Evolutionary conservation across 2,113 vertebrate species (phyloP).

Genomic region (Periophthalmus modestus): DNA sequence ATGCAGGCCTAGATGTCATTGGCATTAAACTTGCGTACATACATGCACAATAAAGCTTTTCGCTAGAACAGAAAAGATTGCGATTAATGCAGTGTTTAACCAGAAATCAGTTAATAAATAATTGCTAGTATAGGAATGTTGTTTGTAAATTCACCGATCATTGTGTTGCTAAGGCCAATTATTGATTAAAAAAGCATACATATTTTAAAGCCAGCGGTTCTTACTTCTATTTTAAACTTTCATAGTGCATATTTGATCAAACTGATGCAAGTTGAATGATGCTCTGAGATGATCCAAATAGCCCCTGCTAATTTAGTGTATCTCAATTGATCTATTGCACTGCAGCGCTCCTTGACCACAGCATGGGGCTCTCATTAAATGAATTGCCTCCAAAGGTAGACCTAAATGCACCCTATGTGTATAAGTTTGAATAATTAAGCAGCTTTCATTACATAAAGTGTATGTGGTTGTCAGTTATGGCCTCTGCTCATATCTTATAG

Average conservation of each 20-base stretch:
- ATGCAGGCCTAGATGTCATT: too few relatives aligned
- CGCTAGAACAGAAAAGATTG: too few relatives aligned
- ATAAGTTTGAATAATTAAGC: conserved; percentile 28
- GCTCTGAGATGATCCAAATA: conserved; percentile 4
- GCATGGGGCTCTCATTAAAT: conserved; percentile 7
- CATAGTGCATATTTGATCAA: conserved; percentile 1
- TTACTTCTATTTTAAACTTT: background rate
- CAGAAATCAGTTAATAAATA: too few relatives aligned
- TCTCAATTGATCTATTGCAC: background rate
- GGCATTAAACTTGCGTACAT: too few relatives aligned
- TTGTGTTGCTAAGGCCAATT: background rate
- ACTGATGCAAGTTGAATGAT: background rate
- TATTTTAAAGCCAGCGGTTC: background rate
- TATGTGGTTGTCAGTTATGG: conserved; percentile 21
- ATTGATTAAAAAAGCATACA: background rate
- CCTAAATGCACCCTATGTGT: conserved; percentile 8
- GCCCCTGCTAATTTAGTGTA: background rate
- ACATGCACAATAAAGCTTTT: too few relatives aligned
- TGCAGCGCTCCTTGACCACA: background rate
- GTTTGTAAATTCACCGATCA: background rate
- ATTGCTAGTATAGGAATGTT: too few relatives aligned
- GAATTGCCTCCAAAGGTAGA: conserved; percentile 12
- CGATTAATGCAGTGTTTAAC: background rate
- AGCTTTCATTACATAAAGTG: conserved; percentile 37
- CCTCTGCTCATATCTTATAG: conserved; percentile 10